Conservation (phyloP, 2,888 invertebrate genomes). For the Troilus luridus region DNA sequence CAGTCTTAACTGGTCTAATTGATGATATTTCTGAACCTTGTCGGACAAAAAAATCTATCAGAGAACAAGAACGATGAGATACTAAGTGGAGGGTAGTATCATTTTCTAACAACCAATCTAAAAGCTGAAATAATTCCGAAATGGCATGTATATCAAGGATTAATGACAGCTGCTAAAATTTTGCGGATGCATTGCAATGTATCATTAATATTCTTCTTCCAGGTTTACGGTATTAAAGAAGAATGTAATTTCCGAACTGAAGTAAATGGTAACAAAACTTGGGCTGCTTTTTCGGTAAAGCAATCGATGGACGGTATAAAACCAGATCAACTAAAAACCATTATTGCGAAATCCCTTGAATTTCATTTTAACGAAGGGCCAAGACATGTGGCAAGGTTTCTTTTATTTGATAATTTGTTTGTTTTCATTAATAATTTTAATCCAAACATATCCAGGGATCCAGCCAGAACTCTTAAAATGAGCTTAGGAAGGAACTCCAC, state of each 20-base stretch:
- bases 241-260: not conserved
- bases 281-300: constrained; percentile 18
- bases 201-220: not conserved
- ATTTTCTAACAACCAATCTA: too few species aligned
- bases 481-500: too few species aligned
- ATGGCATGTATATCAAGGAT: too few species aligned
- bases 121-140: too few species aligned
- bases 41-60: too few species aligned
- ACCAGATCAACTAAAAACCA: not conserved
- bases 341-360: not conserved
- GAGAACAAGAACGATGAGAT: too few species aligned
- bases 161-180: too few species aligned
- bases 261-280: not conserved
- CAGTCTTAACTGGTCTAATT: too few species aligned
- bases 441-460: too few species aligned
- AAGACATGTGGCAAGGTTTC: not conserved
- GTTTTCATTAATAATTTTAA: not conserved
- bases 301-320: not conserved
- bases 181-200: not conserved
- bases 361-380: constrained; percentile 11
- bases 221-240: not conserved
- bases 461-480: too few species aligned
- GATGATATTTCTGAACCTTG: too few species aligned
- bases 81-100: too few species aligned
- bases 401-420: not conserved